Base-by-base conservation (phyloP, 2,797 vertebrate genomes). In the Gadopsis bispinosus region DNA sequence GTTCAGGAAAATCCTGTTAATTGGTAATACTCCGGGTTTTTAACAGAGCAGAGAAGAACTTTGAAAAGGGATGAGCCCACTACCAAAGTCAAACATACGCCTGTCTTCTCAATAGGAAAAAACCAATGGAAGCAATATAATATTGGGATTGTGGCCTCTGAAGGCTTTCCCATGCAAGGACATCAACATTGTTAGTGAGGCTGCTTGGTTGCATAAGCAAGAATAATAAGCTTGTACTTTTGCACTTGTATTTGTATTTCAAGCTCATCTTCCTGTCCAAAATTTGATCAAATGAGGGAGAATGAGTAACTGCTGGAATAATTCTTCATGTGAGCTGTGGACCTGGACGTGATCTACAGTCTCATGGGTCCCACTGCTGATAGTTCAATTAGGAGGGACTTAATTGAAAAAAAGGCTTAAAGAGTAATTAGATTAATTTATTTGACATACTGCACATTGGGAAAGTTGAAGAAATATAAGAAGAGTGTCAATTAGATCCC, bases 1-100 rank as follows among this genome's bases (percentile, higher is more conserved):
- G 43, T 58, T 13, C 33, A 31, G 35, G 29, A 75, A 78, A 76
- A 54, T 56, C 6, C 22, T 62, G 69, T 31, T 64, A 62, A 77
- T 67, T 63, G 16, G 8, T 63, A 51, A 56, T 20, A 63, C 14
- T 35, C 2, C 39, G n/a, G n/a, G n/a, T n/a, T n/a, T n/a, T n/a
- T n/a, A n/a, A n/a, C n/a, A 55, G 7, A 31, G 22, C 26, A 58
- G 19, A 35, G 9, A 13, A 12, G 19, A 61, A 41, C 11, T 41
- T 45, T 64, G 13, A 68, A 71, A 26, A 62, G 17, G 2, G 10
- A 66, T 39, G 31, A 43, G 17, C 10, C 4, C 7, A 20, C 17
- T 48, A 9, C 31, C 22, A 65, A 37, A 51, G 16, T 9, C 13
- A 71, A 20, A 11, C 37, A 41, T 41, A 41, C 39, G 12, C 39